phyloP scores from a whole-genome alignment of 2,113 vertebrate genomes.

The Nansenia antarctica region DNA sequence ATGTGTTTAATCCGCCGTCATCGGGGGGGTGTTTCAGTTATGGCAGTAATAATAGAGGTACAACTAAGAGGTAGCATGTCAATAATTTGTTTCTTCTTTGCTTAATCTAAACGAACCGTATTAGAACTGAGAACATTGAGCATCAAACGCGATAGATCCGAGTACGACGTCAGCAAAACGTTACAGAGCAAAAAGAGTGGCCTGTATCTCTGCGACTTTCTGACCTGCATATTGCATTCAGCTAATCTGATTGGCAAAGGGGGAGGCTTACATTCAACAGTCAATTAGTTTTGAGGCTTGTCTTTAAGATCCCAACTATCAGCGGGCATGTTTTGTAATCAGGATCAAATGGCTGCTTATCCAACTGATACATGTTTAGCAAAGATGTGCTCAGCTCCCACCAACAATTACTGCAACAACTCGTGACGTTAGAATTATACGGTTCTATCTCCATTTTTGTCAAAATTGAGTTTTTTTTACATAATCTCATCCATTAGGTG shows the following conservation, averaged over 20 bases:
- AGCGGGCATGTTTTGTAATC: constrained; percentile 38
- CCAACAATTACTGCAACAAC: constrained; percentile 29
- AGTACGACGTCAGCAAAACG: background rate
- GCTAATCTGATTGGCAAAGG: background rate
- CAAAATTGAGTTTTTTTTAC: too few species aligned
- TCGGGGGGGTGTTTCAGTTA: constrained; percentile 5
- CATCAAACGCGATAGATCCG: background rate
- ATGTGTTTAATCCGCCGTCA: background rate
- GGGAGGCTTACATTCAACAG: background rate
- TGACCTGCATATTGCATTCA: constrained; percentile 8
- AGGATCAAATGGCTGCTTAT: constrained; percentile 24
- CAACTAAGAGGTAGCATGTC: constrained; percentile 9
- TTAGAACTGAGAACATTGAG: background rate
- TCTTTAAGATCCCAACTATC: constrained; percentile 8
- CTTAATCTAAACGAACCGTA: background rate
- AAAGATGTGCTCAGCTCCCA: constrained; percentile 7
- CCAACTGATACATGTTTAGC: constrained; percentile 36
- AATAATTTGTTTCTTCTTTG: too few species aligned
- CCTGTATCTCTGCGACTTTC: background rate
- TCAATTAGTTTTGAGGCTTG: constrained; percentile 8
- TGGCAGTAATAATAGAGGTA: constrained; percentile 24
- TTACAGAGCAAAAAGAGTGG: too few species aligned
- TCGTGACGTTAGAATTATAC: too few species aligned
- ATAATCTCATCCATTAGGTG: too few species aligned
- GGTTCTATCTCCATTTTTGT: too few species aligned